Evolutionary conservation across 2,113 vertebrate species (phyloP), one percentile per base, ranked within the genome.

Genomic region (Phrynosoma blainvillii): DNA sequence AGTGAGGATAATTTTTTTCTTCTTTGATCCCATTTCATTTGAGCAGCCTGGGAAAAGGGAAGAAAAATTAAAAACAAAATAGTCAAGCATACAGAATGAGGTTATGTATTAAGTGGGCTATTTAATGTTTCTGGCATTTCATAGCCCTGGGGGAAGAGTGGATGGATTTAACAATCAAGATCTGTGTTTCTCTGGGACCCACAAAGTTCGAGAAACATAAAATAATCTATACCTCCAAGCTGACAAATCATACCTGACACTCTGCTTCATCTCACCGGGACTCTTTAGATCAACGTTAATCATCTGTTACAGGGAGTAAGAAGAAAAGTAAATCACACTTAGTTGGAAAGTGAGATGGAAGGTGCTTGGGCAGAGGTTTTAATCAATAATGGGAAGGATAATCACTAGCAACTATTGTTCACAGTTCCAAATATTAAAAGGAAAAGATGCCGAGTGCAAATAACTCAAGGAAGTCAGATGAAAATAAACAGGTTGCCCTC

Each of bases 1-100:
- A 98, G 98, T 97, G 98, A 99, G 98, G 96, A 98, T 95, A 96
- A 97, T 97, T 96, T 96, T 97, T 95, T 97, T 88, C 80, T 95
- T 97, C 98, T 99, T 98, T 99, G 98, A 98, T 98, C 98, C 98
- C 98, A 98, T 99, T 99, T 98, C 98, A 98, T 98, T 98, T 98
- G 97, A 97, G 97, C 97, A 96, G 98, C 94, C 93, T 96, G 98
- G 98, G 87, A 88, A 98, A 98, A 97, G 96, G 95, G 95, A 97
- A 97, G 96, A 97, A 96, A 96, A 95, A 96, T 97, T 97, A 97
- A 97, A 97, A 97, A 97, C 96, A 97, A 97, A 97, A 98, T 98
- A 98, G 97, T 98, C 97, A 97, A 97, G 97, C 97, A 97, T 96
- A 98, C 97, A 97, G 97, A 98, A 97, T 97, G 96, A 97, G 98